Conservation (phyloP, 2,888 invertebrate genomes). For the Osedax frankpressi region DNA sequence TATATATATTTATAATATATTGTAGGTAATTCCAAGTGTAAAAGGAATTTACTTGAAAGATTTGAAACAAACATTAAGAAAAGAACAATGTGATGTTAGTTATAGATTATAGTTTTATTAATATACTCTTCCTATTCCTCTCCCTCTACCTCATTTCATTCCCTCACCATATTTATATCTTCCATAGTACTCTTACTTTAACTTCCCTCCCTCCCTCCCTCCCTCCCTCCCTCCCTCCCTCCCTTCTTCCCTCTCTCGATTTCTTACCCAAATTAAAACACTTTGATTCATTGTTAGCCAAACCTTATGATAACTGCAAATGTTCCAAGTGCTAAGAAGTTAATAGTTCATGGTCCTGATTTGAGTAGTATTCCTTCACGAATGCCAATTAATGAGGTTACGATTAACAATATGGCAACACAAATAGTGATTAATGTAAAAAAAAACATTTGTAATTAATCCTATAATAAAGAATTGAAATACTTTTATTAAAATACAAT, state of each 20-base stretch:
- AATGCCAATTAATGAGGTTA: conserved; percentile 73
- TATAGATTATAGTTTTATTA: background rate
- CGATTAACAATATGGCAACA: background rate
- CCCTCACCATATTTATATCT: background rate
- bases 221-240: background rate
- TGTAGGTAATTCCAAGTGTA: conserved; percentile 92
- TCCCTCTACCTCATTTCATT: background rate
- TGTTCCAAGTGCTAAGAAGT: conserved; percentile 96
- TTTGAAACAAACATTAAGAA: conserved; percentile 88
- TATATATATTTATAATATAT: too few species aligned
- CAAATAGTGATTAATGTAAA: background rate
- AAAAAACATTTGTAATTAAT: background rate
- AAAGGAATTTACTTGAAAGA: conserved; percentile 99
- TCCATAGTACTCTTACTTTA: background rate
- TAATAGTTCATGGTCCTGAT: conserved; percentile 84
- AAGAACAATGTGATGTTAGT: conserved; percentile 87
- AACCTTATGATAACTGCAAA: conserved; percentile 92
- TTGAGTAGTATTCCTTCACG: conserved; percentile 84
- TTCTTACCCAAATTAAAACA: background rate
- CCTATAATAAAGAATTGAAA: background rate
- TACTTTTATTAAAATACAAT: background rate
- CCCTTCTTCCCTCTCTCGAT: background rate
- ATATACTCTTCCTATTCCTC: background rate
- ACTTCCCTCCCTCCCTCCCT: background rate
- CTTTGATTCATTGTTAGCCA: conserved; percentile 47